Evolutionary conservation across 2,888 invertebrate genomes (phyloP).

Genomic region (Podabrus alpinus): DNA sequence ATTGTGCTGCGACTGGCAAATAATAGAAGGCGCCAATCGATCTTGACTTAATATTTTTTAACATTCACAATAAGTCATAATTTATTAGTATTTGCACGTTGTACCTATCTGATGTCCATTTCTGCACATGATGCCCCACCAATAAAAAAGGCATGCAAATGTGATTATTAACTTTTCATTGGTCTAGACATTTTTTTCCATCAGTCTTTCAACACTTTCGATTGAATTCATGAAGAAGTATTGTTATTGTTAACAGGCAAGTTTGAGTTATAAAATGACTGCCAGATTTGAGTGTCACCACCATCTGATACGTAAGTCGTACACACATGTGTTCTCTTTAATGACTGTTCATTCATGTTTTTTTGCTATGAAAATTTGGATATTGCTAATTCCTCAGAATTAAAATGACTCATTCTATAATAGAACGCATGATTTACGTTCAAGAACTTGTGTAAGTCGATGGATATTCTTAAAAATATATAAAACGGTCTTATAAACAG

Average conservation of each 20-base stretch:
- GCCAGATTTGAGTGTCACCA: constrained; percentile 23
- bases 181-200: constrained; percentile 12
- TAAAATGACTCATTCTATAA: constrained; percentile 12
- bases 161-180: not conserved
- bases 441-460: not conserved
- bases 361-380: constrained; percentile 9
- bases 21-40: constrained; percentile 23
- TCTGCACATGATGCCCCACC: constrained; percentile 17
- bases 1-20: constrained; percentile 28
- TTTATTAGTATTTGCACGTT: constrained; percentile 20
- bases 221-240: constrained; percentile 11
- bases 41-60: not conserved
- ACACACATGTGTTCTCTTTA: constrained; percentile 16
- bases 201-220: constrained; percentile 23
- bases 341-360: constrained; percentile 21
- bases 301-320: constrained; percentile 25
- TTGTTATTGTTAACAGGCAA: constrained; percentile 19
- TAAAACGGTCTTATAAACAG: constrained; percentile 25
- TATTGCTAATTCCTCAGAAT: constrained; percentile 8
- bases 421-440: not conserved
- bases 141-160: not conserved
- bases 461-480: not conserved
- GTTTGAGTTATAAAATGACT: constrained; percentile 16
- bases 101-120: constrained; percentile 19
- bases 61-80: not conserved